Evolutionary conservation across 2,113 vertebrate genomes (phyloP), one percentile per base, ranked within the genome.

Genomic region (Empidonax alnorum): DNA sequence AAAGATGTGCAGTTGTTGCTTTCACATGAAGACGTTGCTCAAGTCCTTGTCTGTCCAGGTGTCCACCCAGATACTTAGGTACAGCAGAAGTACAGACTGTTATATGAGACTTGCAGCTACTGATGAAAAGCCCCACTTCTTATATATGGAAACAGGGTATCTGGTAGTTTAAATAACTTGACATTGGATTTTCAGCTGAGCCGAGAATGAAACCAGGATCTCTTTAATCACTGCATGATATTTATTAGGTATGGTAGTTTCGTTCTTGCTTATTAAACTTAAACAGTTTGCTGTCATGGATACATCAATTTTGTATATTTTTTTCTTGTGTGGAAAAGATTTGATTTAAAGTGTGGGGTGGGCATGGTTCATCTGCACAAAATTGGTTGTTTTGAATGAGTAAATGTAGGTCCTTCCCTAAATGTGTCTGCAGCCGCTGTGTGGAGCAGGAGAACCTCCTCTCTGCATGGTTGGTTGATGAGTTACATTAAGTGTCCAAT

Each of bases 371-470:
- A 52, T 47, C 49, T 65, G 22, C 31, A 61, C 18, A 69, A 37
- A 59, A 63, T 31, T 37, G 13, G 2, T 39, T 94, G 42, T 13
- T 68, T 76, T 75, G 35, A 79, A 31, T 30, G 31, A 62, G 14
- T 2, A 5, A 39, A 7, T 2, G 3, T 23, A 68, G 14, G 8
- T 68, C 5, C 20, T 76, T 27, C 83, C 16, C 53, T 46, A 28
- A 61, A 66, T 30, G 6, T 35, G 15, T 56, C 35, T 56, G 20
- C 10, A 66, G 9, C 21, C 6, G 6, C 41, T 87, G 0, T 0
- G 0, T 63, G 46, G 50, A 96, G 55, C 24, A 49, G 67, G 41
- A 63, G 37, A 87, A 61, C 16, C 39, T 79, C 19, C 13, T 53
- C 16, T 79, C 47, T 79, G n/a, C 3, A 1, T 17, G 18, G 25